Evolutionary conservation across 2,888 invertebrate genomes (phyloP), one percentile per base, ranked within the genome.

Genomic region (Lathronympha strigana): DNA sequence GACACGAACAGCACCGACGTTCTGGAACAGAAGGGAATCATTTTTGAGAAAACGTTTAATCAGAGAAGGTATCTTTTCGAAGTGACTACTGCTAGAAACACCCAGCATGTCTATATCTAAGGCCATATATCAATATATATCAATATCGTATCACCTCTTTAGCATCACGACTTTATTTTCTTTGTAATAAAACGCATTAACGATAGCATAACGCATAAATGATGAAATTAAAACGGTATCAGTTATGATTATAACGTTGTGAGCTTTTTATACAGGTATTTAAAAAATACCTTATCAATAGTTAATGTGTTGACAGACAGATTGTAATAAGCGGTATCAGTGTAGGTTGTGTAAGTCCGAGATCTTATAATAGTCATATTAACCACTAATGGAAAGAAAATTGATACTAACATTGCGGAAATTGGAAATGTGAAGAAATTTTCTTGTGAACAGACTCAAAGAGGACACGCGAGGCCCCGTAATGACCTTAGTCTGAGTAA

Each of bases 1-100:
- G 98, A 98, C 63, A 98, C 98, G 88, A 98, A 98, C 73, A 98
- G 93, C 77, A 98, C 98, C 1, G 98, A 97, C 9, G 98, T 98
- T 83, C 97, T 96, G 93, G 0, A 93, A 76, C 69, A 67, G 15
- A 25, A 23, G 25, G 11, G 8, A 2, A 17, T 11, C 17, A 47
- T 25, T 3, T 13, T 13, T 8, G 13, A 23, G 9, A 40, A 6
- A 40, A 6, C 40, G 1, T 15, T 4, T 4, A 38, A n/a, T n/a
- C n/a, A 15, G n/a, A 0, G 5, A 15, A 4, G n/a, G 15, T 38
- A n/a, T 28, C 8, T 4, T 28, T 8, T 3, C 28, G 31, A 5
- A 31, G 31, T 8, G 1, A n/a, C n/a, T n/a, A n/a, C n/a, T n/a
- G n/a, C n/a, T n/a, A n/a, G n/a, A n/a, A n/a, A n/a, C n/a, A n/a